Conservation (phyloP, 1,140 invertebrate species). For the Bombus huntii region DNA sequence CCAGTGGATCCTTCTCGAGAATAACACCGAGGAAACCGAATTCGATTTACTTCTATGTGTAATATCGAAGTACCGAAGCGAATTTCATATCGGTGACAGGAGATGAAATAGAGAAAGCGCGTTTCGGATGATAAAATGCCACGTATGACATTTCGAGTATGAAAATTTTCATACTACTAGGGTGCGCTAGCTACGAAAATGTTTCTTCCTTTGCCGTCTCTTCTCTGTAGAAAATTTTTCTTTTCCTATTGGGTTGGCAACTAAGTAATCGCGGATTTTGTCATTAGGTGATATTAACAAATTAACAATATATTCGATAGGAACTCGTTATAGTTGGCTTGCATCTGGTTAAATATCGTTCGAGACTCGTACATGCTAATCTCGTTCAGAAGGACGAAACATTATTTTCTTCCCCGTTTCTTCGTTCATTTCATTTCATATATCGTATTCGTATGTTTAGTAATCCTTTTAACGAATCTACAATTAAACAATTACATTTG, state of each 20-base stretch:
- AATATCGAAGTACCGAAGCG: neutral
- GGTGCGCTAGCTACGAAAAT: neutral
- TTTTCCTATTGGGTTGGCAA: slow-evolving; percentile 22
- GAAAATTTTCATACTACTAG: neutral
- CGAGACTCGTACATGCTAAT: no score
- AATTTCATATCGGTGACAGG: neutral
- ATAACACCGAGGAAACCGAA: neutral
- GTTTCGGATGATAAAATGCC: neutral
- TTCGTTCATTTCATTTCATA: no score
- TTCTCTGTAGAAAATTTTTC: slow-evolving; percentile 52
- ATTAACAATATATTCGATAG: no score
- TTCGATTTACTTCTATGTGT: neutral
- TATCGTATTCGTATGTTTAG: no score
- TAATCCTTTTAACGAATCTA: no score
- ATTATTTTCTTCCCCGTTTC: no score
- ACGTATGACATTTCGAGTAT: neutral
- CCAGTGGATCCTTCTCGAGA: neutral
- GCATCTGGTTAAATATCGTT: no score
- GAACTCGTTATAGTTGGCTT: no score
- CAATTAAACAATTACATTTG: no score
- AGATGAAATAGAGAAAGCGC: neutral
- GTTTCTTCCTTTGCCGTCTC: neutral
- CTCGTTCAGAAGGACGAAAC: no score
- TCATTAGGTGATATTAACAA: no score
- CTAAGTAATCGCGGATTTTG: no score